A percentile compares a stretch with the other conserved stretches of the same genome.
These are phyloP conservation scores for Aplysia californica DNA, from an alignment of 1,140 invertebrate genomes.

Conservation along the genomic window DNA sequence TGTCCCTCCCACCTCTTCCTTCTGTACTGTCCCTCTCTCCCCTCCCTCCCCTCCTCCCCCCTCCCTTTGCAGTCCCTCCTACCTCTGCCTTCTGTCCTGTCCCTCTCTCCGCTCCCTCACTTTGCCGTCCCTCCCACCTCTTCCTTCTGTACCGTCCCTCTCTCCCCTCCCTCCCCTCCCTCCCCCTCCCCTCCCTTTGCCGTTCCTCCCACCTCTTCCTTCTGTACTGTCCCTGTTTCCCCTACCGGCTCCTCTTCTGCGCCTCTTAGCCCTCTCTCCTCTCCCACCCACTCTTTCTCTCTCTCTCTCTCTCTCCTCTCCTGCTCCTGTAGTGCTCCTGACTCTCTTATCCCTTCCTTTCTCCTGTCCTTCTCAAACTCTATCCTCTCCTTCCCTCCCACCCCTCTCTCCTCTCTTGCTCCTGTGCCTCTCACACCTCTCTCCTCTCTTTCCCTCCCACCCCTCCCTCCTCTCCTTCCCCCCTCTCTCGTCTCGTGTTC, in stretches of 20 bases:
- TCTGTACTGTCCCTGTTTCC: no score
- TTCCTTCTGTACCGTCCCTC: not conserved
- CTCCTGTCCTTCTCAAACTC: not conserved
- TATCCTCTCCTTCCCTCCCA: not conserved
- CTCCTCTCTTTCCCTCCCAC: not conserved
- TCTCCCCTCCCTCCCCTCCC: not conserved
- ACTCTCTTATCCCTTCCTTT: no score
- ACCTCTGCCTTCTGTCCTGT: not conserved
- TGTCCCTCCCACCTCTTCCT: not conserved
- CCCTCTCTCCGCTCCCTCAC: not conserved
- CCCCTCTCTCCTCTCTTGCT: not conserved
- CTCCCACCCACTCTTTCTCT: not conserved
- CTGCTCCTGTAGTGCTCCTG: not conserved
- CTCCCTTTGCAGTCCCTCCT: no score
- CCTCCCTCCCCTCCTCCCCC: no score
- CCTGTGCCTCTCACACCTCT: conserved; percentile 2
- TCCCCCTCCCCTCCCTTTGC: not conserved
- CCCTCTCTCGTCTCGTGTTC: not conserved
- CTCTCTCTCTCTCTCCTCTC: not conserved
- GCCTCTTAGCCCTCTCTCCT: not conserved
- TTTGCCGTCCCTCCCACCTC: not conserved
- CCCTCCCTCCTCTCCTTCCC: not conserved
- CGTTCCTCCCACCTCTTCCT: not conserved
- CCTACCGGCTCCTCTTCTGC: not conserved
- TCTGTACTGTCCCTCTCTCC: no score